Evolutionary conservation across 2,797 vertebrate species (phyloP), one percentile per base, ranked within the genome.

Genomic region (Coreius guichenoti): DNA sequence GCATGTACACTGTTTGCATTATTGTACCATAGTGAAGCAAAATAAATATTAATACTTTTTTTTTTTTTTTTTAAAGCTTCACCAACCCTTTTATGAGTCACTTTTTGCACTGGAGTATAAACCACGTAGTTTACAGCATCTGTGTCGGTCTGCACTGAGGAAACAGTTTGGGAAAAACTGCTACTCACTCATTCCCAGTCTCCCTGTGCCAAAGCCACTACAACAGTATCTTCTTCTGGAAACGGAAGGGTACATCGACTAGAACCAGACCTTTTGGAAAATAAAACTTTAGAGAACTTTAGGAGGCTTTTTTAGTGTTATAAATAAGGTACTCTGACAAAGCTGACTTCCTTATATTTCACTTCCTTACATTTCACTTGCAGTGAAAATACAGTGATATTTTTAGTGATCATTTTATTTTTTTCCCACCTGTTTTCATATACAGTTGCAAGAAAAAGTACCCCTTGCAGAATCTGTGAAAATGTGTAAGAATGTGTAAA

Each of bases 151-250:
- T 0, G 3, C 90, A 36, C 56, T 95, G 9, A 90, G 94, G 49
- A 89, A 85, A 0, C 26, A 26, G 8, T 87, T 94, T 0, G 94
- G 94, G 63, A 89, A 89, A 68, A 7, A 58, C 1, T 95, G 96
- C 87, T 90, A 91, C 0, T 29, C 43, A 76, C 85, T 93, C 0
- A 78, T 96, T 11, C 93, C 95, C 1, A 65, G 74, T 75, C 81
- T 96, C 9, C 94, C 95, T 0, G 23, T 95, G 73, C 96, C 96
- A 2, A 81, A 39, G 43, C 1, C 90, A 0, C 87, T 96, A 80
- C 87, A 51, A 0, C 83, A 86, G 0, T 96, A 94, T 70, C 92
- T 96, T 16, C 93, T 96, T 33, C 80, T 97, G 88, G 90, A 95
- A 43, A 93, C 94, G 0, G 86, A 93, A 36, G 94, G 94, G 0